phyloP scores from a whole-genome alignment of 2,888 invertebrate species.

The Daptonema setosum region DNA sequence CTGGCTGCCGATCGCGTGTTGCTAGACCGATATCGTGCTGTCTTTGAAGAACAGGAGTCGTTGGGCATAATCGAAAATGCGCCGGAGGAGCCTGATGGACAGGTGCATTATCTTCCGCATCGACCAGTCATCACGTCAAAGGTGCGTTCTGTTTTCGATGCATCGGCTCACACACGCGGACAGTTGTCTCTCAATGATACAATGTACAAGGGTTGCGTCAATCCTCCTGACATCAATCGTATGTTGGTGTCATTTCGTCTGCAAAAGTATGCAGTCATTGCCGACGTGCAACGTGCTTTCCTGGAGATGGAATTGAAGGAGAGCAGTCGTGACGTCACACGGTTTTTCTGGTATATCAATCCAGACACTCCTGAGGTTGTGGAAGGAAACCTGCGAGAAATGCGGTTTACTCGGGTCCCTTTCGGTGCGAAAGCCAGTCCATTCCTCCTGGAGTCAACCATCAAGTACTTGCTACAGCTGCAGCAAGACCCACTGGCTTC shows the following conservation, averaged over 20 bases:
- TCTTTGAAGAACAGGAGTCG: too few species aligned
- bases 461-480: conserved; percentile 8
- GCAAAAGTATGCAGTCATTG: neutral
- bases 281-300: conserved; percentile 13
- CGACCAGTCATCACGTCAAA: conserved; percentile 13
- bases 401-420: conserved; percentile 8
- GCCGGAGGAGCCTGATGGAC: neutral
- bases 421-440: conserved; percentile 12
- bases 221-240: conserved; percentile 8
- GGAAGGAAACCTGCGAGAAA: conserved; percentile 6
- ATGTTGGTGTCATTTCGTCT: conserved; percentile 10
- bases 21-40: too few species aligned
- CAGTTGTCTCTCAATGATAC: conserved; percentile 11
- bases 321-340: conserved; percentile 7
- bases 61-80: neutral
- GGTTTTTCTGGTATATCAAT: conserved; percentile 11
- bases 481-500: neutral
- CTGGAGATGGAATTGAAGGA: conserved; percentile 7
- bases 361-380: conserved; percentile 1
- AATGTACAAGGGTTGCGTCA: conserved; percentile 10
- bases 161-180: conserved; percentile 3
- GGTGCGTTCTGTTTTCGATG: conserved; percentile 14
- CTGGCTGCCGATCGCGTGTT: too few species aligned
- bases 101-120: conserved; percentile 11
- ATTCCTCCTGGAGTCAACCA: conserved; percentile 9